Base-by-base conservation (phyloP, 2,113 vertebrate species). In the Thinocorus orbignyianus region DNA sequence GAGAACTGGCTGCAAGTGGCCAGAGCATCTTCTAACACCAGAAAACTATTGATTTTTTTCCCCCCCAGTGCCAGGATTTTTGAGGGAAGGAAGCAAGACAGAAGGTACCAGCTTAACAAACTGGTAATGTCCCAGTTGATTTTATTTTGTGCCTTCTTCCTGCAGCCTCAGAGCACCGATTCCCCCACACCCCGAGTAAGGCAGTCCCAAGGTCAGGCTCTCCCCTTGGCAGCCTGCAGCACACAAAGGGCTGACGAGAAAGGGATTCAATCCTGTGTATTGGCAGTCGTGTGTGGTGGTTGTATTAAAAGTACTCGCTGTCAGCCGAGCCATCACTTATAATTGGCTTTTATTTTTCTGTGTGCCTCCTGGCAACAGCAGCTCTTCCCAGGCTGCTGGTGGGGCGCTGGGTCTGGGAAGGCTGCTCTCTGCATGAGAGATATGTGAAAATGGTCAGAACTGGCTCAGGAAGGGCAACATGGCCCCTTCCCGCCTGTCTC, bases 351-450 rank as follows among this genome's bases (percentile, higher is more conserved):
- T 93, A 77, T 96, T 83, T 92, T 90, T 62, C 80, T 3, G 1
- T 46, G 58, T 0, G 73, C 84, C 55, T 95, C 94, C 92, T 92
- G 92, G 92, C 96, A 95, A 93, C 95, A 86, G 94, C 76, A 46
- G 92, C 95, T 81, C 94, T 88, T 94, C 86, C 94, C 88, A 86
- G 95, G 87, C 90, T 76, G 69, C 16, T 77, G 30, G 48, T 46
- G 89, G 89, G 84, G 52, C 16, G 87, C 78, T 85, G 90, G 44
- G 26, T 28, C 74, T 88, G 76, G 70, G 62, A 90, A 73, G 71
- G 64, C 81, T n/a, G 74, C 81, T 95, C 62, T 39, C 55, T 37
- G 81, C 18, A 9, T 6, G n/a, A 33, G 61, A 57, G 41, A 49
- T 42, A 3, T 11, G 17, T 89, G 62, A 65, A 65, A 49, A 44